Evolutionary conservation across 2,797 vertebrate genomes (phyloP), one percentile per base, ranked within the genome.

Genomic region (Delichon dasypus): DNA sequence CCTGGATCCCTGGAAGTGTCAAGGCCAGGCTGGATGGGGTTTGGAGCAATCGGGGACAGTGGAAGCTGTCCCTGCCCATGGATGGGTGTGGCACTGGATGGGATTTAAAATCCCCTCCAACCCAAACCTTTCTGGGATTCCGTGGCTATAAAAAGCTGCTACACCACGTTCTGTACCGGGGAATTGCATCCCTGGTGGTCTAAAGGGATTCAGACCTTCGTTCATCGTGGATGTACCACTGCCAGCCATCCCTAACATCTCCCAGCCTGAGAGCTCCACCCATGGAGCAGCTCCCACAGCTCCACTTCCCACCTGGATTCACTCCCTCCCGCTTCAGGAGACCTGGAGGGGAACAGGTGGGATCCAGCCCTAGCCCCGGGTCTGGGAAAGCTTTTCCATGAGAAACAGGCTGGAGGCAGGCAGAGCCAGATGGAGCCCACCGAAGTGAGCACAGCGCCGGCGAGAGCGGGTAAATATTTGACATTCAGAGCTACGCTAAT

Each of bases 341-440:
- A 44, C 55, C 81, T 53, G 79, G 50, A 65, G 20, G 70, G 67
- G 60, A 79, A 25, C 76, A 68, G 84, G 80, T 75, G 85, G 77
- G 54, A 87, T 87, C 62, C 77, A 83, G 86, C 74, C 47, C 9
- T 57, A 62, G 45, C 9, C 21, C 80, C 1, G 7, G 86, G 57
- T 1, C 76, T 2, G 21, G 79, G 73, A 27, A 82, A 79, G 65
- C 89, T 53, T 27, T 4, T 34, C 58, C 6, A 0, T 0, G 34
- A 20, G 34, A 19, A 15, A 7, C 51, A 89, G 82, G 58, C 73
- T 94, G 3, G 45, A 66, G 76, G 75, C 74, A 93, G 44, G 90
- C 64, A 92, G 75, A 93, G 64, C 85, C 94, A 97, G 93, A 96
- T 94, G 88, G 86, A 89, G 79, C 90, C 91, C 88, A 85, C 84